Percentiles rank a stretch among this genome's conserved stretches.
These are phyloP conservation scores for Neocloeon triangulifer DNA, from an alignment of 1,140 invertebrate species.

Conservation along the genomic window DNA sequence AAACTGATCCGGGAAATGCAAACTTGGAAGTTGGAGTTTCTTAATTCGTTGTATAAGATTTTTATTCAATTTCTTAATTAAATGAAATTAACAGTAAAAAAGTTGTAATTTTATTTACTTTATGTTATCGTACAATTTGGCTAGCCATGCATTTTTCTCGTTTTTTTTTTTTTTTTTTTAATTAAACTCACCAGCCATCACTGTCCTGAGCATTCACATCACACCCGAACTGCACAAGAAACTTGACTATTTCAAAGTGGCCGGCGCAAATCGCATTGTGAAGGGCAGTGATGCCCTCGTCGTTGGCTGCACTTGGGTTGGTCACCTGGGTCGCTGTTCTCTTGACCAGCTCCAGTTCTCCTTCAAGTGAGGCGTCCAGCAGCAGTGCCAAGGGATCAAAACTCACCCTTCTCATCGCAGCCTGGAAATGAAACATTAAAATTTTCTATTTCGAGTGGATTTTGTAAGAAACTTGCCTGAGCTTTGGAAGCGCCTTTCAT, in stretches of 20 bases:
- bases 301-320: slow-evolving; percentile 89
- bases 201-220: slow-evolving; percentile 98
- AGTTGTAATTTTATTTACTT: no score
- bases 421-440: slow-evolving; percentile 2
- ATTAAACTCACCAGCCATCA: slow-evolving; percentile 86
- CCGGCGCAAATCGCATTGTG: slow-evolving; percentile 99
- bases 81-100: slow-evolving; percentile 1
- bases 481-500: no score
- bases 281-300: slow-evolving; percentile 90
- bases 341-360: slow-evolving; percentile 89
- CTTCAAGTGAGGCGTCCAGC: slow-evolving; percentile 91
- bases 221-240: slow-evolving; percentile 91
- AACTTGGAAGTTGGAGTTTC: no score
- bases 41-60: no score
- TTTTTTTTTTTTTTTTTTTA: no score
- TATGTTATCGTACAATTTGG: no score
- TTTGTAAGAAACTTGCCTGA: no score
- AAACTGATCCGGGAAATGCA: no score
- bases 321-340: slow-evolving; percentile 79
- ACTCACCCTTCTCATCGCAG: slow-evolving; percentile 56
- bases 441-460: no score
- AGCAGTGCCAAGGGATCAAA: slow-evolving; percentile 93
- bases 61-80: not conserved
- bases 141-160: no score
- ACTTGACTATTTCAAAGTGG: slow-evolving; percentile 94